Conservation (phyloP, 2,888 invertebrate genomes). For the Lasioglossum marginatum region DNA sequence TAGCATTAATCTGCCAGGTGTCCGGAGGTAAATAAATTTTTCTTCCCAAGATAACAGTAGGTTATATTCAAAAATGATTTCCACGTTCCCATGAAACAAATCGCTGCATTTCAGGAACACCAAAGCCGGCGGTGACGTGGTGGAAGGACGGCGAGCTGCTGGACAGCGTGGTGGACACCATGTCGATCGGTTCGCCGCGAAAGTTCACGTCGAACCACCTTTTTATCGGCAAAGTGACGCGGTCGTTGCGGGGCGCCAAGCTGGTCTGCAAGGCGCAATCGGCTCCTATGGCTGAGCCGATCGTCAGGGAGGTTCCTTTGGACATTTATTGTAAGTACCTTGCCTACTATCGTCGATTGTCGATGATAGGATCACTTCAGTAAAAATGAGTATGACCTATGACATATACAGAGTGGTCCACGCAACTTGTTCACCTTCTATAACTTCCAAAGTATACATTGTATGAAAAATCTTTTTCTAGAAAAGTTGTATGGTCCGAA, state of each 20-base stretch:
- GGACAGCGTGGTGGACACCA: conserved; percentile 90
- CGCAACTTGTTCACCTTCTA: too few species aligned
- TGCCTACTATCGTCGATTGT: neutral
- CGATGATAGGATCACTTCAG: neutral
- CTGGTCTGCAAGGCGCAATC: conserved; percentile 92
- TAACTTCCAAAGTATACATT: too few species aligned
- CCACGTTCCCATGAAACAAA: neutral
- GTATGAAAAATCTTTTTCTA: too few species aligned
- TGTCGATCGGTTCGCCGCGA: conserved; percentile 85
- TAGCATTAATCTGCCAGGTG: conserved; percentile 94
- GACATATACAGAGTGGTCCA: too few species aligned
- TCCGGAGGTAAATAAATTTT: conserved; percentile 89
- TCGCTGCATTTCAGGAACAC: conserved; percentile 88
- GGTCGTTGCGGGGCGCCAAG: conserved; percentile 90
- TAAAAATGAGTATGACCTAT: too few species aligned
- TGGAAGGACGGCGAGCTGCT: conserved; percentile 91
- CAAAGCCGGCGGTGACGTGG: conserved; percentile 93
- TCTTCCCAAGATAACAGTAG: neutral
- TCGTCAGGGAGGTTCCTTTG: conserved; percentile 90
- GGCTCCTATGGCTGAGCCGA: conserved; percentile 89
- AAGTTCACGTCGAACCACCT: conserved; percentile 90
- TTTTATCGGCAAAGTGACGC: conserved; percentile 89
- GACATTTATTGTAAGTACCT: conserved; percentile 88
- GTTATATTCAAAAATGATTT: neutral
- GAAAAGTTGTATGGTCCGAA: too few species aligned